Evolutionary conservation across 2,113 vertebrate species (phyloP), one percentile per base, ranked within the genome.

Genomic region (Malurus alboscapulatus): DNA sequence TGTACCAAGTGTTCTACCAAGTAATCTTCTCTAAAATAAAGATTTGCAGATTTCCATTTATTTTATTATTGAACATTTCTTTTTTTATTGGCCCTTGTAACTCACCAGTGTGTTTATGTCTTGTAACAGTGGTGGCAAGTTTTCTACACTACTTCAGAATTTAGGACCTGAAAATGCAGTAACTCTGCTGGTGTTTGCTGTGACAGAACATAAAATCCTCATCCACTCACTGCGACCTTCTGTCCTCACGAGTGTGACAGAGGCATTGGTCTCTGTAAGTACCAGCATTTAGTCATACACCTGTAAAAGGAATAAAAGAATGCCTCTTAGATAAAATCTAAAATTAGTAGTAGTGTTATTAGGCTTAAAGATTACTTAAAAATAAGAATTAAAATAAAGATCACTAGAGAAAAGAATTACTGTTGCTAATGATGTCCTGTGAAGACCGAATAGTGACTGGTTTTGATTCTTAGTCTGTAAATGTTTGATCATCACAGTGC

Each of bases 201-300:
- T 99, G 90, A 99, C 99, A 0, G 99, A 99, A 88, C 99, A 99
- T 97, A 99, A 99, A 97, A 99, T 99, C 96, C 98, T 99, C 93
- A 98, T 99, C 92, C 99, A 99, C 94, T 99, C 99, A 9, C 89
- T 99, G 63, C 98, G 99, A 40, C 99, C 99, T 17, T 99, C 99
- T 25, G 99, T 99, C 76, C 98, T 99, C 69, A 99, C 99, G 10
- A 99, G 99, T 87, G 99, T 99, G 79, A 99, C 99, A 14, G 99
- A 99, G 97, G 99, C 99, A 30, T 97, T 99, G 71, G 99, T 99
- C 76, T 99, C 99, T 87, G 99, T 99, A 97, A 98, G 99, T 98
- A 74, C 77, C 8, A 6, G 12, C 58, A 74, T 83, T 81, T 68
- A 65, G 25, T 76, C 29, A 14, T 34, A 5, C 42, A 48, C 17